Percentiles rank a stretch among this genome's conserved stretches.
phyloP scores from a whole-genome alignment of 2,888 invertebrate genomes.

The Marronus borbonicus region DNA sequence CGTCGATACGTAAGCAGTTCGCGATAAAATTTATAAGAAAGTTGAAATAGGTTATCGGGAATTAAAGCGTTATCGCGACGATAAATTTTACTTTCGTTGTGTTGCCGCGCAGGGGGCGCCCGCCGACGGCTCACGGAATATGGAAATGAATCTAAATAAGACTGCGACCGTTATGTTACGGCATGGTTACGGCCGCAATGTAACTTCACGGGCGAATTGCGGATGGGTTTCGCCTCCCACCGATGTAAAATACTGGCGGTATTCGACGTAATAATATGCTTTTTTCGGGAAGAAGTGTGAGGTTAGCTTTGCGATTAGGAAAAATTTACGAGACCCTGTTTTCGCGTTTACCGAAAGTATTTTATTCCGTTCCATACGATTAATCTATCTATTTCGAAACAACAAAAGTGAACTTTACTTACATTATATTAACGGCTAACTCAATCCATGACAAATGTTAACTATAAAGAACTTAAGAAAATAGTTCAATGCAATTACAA shows the following conservation, averaged over 20 bases:
- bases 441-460: no score
- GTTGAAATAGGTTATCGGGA: slow-evolving; percentile 41
- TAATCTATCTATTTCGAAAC: no score
- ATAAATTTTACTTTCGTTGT: slow-evolving; percentile 34
- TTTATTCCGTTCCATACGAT: no score
- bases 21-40: slow-evolving; percentile 15
- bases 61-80: slow-evolving; percentile 13
- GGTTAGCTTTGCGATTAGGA: background rate
- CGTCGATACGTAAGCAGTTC: background rate
- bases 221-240: background rate
- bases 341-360: background rate
- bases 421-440: no score
- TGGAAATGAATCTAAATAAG: slow-evolving; percentile 20
- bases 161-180: background rate
- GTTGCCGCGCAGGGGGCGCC: slow-evolving; percentile 9
- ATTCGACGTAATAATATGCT: background rate
- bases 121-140: slow-evolving; percentile 11
- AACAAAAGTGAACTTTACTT: no score
- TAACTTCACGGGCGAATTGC: background rate
- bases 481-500: no score
- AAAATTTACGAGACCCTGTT: background rate
- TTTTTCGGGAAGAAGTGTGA: background rate
- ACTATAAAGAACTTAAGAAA: no score
- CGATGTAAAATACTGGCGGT: background rate
- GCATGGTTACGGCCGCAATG: no score